Evolutionary conservation across 2,113 vertebrate species (phyloP).

Genomic region (Corapipo altera): DNA sequence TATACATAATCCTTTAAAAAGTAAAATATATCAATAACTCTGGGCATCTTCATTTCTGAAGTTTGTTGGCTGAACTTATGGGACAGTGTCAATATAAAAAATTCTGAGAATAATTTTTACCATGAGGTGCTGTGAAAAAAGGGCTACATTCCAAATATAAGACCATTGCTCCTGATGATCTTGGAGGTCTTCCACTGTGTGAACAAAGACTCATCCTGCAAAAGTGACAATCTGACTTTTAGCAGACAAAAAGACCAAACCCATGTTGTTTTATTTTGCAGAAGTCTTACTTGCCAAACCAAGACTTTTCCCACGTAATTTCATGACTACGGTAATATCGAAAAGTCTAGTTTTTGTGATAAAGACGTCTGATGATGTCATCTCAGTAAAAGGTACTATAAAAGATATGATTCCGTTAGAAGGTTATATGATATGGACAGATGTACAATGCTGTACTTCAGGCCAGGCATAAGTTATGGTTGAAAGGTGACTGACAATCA

Average conservation of each 20-base stretch:
- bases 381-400: background rate
- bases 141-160: fast-evolving
- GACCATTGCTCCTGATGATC: background rate
- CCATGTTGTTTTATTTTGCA: background rate
- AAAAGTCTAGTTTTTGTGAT: background rate
- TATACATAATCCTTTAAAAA: background rate
- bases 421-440: background rate
- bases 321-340: background rate
- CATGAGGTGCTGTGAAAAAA: background rate
- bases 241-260: background rate
- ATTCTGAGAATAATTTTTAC: background rate
- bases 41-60: background rate
- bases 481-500: background rate
- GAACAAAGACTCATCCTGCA: background rate
- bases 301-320: background rate
- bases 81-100: background rate
- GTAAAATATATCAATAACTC: background rate
- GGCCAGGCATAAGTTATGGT: background rate
- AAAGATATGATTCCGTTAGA: background rate
- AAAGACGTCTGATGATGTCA: background rate
- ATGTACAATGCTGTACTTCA: background rate
- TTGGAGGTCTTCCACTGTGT: background rate
- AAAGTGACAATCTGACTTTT: background rate
- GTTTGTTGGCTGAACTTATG: background rate
- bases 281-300: background rate